Conservation (phyloP, 37 sponge, comb jelly and placozoan species). For the Halichondria panicea region DNA sequence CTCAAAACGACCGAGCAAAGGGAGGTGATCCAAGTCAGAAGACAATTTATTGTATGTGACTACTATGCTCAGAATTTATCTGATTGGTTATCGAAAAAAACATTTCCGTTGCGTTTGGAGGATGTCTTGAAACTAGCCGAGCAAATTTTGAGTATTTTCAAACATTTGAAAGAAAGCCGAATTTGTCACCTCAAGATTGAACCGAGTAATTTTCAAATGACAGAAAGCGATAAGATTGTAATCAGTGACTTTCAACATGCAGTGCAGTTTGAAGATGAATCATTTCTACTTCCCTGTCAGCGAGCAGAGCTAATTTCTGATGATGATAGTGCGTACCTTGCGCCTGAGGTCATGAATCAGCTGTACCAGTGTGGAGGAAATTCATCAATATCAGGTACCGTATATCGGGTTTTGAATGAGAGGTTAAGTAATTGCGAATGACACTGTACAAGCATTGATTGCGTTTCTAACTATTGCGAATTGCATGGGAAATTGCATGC, state of each 20-base stretch:
- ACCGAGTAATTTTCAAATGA: conserved; percentile 61
- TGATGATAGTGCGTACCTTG: conserved; percentile 76
- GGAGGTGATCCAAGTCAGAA: conserved; percentile 33
- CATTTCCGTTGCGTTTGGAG: conserved; percentile 20
- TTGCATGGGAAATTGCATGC: no score
- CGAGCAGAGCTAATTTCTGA: no score
- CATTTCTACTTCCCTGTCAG: conserved; percentile 26
- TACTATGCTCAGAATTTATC: conserved; percentile 44
- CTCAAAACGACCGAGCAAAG: conserved; percentile 29
- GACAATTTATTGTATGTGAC: conserved; percentile 74
- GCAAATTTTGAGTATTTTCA: conserved; percentile 39
- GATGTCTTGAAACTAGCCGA: conserved; percentile 11
- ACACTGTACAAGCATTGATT: no score
- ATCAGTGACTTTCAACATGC: conserved; percentile 88
- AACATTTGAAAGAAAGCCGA: conserved; percentile 34
- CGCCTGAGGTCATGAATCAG: conserved; percentile 67
- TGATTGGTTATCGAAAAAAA: conserved; percentile 21
- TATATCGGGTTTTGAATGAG: no score
- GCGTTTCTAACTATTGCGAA: no score
- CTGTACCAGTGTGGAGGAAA: conserved; percentile 26
- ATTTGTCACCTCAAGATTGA: conserved; percentile 79
- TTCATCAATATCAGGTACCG: no score
- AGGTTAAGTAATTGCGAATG: no score
- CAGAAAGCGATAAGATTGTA: conserved; percentile 34
- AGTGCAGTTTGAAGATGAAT: conserved; percentile 57